phyloP scores from a whole-genome alignment of 2,797 vertebrate species.

The Hafferia zeledoni region DNA sequence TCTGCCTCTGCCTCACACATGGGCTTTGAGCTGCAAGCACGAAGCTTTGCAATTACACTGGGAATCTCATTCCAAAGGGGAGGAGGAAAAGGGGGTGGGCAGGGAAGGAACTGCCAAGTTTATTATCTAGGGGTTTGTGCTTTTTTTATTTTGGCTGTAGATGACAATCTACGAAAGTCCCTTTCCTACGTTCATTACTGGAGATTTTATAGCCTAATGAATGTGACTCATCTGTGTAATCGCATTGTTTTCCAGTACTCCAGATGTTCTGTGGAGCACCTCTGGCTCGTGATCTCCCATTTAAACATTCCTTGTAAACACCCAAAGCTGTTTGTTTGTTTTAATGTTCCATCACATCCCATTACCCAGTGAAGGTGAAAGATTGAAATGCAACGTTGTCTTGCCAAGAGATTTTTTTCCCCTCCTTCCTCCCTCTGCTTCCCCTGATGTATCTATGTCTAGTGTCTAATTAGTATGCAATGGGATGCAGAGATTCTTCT shows the following conservation, averaged over 20 bases:
- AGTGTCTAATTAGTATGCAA: slow-evolving; percentile 73
- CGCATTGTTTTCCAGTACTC: slow-evolving; percentile 75
- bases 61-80: slow-evolving; percentile 28
- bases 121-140: slow-evolving; percentile 28
- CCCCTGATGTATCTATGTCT: slow-evolving; percentile 67
- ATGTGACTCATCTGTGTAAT: slow-evolving; percentile 80
- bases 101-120: neutral
- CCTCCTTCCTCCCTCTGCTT: slow-evolving; percentile 67
- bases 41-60: neutral
- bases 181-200: slow-evolving; percentile 67
- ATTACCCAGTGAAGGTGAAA: slow-evolving; percentile 81
- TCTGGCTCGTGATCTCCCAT: slow-evolving; percentile 70
- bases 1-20: neutral
- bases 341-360: slow-evolving; percentile 80
- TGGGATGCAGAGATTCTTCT: slow-evolving; percentile 49
- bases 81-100: neutral
- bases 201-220: slow-evolving; percentile 78
- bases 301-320: slow-evolving; percentile 81
- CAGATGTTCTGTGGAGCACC: slow-evolving; percentile 81
- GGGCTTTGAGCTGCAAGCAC: neutral
- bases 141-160: neutral
- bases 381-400: slow-evolving; percentile 67
- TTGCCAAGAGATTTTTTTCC: slow-evolving; percentile 72
- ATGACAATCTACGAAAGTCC: slow-evolving; percentile 71
- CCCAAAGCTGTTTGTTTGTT: slow-evolving; percentile 81